Percentiles rank a stretch among this genome's conserved stretches.
phyloP scores from a whole-genome alignment of 2,797 vertebrate species.

The Glossophaga mutica region DNA sequence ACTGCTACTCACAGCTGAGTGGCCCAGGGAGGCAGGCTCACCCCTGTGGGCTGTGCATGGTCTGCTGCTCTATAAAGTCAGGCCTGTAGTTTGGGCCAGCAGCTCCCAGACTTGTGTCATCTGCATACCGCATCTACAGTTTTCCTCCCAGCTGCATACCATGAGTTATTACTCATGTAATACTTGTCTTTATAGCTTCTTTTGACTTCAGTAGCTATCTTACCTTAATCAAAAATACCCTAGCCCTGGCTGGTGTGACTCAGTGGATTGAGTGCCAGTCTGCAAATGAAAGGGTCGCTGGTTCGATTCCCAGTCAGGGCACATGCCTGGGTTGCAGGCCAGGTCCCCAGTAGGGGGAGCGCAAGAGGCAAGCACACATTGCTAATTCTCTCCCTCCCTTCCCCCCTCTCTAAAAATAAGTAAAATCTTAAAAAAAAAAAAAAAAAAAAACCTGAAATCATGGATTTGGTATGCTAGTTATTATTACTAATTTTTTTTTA shows the following conservation, averaged over 20 bases:
- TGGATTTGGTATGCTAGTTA: not conserved
- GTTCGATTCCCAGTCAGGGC: too few relatives aligned
- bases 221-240: not conserved
- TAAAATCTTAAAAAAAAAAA: not conserved
- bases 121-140: not conserved
- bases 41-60: rapidly evolving
- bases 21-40: not conserved
- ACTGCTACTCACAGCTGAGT: rapidly evolving
- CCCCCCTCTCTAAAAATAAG: too few relatives aligned
- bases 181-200: not conserved
- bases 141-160: not conserved
- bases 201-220: not conserved
- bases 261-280: too few relatives aligned
- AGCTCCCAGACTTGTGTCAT: not conserved
- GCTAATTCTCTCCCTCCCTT: too few relatives aligned
- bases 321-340: too few relatives aligned
- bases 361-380: too few relatives aligned
- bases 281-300: too few relatives aligned
- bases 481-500: too few relatives aligned
- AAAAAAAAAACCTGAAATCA: not conserved
- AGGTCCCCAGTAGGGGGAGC: too few relatives aligned
- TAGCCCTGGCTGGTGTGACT: not conserved
- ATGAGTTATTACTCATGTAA: not conserved
- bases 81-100: not conserved
- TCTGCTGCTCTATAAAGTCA: not conserved